Conservation (phyloP, 2,797 vertebrate genomes). For the Hipposideros larvatus region DNA sequence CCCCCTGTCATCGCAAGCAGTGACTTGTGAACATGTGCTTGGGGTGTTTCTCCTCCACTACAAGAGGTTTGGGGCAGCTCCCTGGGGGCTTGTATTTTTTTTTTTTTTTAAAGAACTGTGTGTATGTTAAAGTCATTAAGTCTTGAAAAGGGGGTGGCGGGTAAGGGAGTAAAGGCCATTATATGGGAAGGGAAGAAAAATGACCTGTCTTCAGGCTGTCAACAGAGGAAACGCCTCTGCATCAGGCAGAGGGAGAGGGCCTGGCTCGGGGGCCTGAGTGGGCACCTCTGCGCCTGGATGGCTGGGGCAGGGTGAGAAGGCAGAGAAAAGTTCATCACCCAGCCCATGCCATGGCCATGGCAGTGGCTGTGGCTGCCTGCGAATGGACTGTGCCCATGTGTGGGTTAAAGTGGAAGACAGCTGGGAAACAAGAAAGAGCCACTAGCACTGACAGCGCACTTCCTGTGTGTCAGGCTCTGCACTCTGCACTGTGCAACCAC, state of each 20-base stretch:
- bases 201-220: conserved; percentile 81
- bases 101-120: conserved; percentile 61
- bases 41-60: conserved; percentile 64
- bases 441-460: background rate
- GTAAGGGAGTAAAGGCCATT: conserved; percentile 69
- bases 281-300: background rate
- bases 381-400: background rate
- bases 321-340: background rate
- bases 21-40: conserved; percentile 74
- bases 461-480: fast-evolving
- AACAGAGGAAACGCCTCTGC: conserved; percentile 72
- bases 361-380: background rate
- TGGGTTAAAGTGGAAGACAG: background rate
- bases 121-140: conserved; percentile 85
- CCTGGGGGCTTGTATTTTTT: conserved; percentile 73
- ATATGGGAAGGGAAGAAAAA: conserved; percentile 75
- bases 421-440: background rate
- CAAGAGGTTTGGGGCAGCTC: conserved; percentile 66
- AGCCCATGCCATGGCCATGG: background rate
- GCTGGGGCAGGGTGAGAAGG: background rate
- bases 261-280: background rate
- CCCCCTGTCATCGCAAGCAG: conserved; percentile 72
- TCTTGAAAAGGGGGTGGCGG: conserved; percentile 35
- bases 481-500: fast-evolving
- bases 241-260: background rate